Conservation (phyloP, 2,888 invertebrate species). For the Tortricodes alternella region DNA sequence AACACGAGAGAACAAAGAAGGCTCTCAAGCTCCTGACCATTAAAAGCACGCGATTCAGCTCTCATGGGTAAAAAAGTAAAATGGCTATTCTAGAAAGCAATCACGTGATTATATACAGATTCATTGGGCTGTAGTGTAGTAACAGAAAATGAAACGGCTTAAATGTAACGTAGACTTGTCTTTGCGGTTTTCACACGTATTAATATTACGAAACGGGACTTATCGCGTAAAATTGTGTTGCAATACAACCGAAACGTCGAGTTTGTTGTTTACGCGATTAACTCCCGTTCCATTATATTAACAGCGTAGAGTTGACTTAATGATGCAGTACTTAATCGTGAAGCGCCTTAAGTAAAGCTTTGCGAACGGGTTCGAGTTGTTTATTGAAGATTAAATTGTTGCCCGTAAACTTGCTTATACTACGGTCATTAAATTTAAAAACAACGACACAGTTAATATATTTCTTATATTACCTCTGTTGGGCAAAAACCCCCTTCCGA, state of each 20-base stretch:
- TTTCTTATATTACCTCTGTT: too few species aligned
- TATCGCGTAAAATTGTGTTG: too few species aligned
- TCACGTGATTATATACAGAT: constrained; percentile 36
- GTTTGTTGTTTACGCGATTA: too few species aligned
- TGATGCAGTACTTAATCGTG: constrained; percentile 18
- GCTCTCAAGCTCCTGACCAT: constrained; percentile 39
- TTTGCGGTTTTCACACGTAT: too few species aligned
- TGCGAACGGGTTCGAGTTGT: not conserved
- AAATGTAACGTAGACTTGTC: constrained; percentile 7
- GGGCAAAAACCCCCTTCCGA: too few species aligned
- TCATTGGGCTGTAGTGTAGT: constrained; percentile 15
- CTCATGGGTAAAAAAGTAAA: constrained; percentile 37
- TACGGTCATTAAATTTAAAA: not conserved
- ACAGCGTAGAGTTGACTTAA: constrained; percentile 10
- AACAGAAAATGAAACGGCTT: constrained; percentile 1
- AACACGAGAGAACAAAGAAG: constrained; percentile 47
- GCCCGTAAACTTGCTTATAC: not conserved
- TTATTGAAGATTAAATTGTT: constrained; percentile 13
- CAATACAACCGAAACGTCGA: too few species aligned
- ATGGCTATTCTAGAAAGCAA: not conserved
- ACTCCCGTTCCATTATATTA: too few species aligned
- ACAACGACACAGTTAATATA: not conserved
- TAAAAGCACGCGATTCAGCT: constrained; percentile 54
- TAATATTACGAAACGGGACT: too few species aligned
- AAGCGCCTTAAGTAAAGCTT: constrained; percentile 2